phyloP scores from a whole-genome alignment of 2,888 invertebrate species.

The Nycteola revayana region DNA sequence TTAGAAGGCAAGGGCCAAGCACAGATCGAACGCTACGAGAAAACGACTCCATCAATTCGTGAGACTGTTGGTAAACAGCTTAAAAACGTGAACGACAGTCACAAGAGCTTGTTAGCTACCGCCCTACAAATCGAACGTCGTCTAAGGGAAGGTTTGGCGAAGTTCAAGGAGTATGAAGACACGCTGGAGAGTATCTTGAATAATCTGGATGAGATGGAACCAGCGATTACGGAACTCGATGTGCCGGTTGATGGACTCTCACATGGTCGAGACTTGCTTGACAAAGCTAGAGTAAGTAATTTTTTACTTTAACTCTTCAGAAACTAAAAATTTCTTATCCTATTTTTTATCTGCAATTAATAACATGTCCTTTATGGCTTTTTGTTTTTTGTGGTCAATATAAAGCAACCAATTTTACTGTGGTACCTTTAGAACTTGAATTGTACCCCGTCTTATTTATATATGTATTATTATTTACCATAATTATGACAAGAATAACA shows the following conservation, averaged over 20 bases:
- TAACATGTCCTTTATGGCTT: too few species aligned
- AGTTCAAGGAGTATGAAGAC: slow-evolving; percentile 96
- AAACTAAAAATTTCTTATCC: too few species aligned
- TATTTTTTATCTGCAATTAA: too few species aligned
- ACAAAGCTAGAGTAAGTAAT: slow-evolving; percentile 86
- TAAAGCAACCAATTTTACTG: too few species aligned
- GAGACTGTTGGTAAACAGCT: slow-evolving; percentile 92
- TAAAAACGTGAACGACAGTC: slow-evolving; percentile 95
- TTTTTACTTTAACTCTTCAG: too few species aligned
- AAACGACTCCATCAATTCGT: slow-evolving; percentile 86
- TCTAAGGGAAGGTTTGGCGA: slow-evolving; percentile 92
- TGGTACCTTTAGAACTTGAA: too few species aligned
- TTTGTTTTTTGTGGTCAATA: too few species aligned
- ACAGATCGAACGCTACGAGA: slow-evolving; percentile 91
- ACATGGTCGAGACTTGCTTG: slow-evolving; percentile 87
- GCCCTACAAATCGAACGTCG: slow-evolving; percentile 95
- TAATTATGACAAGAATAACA: too few species aligned
- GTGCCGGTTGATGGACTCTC: slow-evolving; percentile 88
- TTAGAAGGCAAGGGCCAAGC: slow-evolving; percentile 91
- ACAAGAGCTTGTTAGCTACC: slow-evolving; percentile 93
- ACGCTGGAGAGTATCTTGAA: slow-evolving; percentile 92
- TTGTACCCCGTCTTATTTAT: too few species aligned
- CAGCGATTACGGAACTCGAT: slow-evolving; percentile 88
- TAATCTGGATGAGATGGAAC: slow-evolving; percentile 91
- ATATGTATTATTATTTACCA: too few species aligned